These are phyloP conservation scores for Lasiurus cinereus DNA, from an alignment of 2,113 vertebrate genomes.

Conservation along the genomic window DNA sequence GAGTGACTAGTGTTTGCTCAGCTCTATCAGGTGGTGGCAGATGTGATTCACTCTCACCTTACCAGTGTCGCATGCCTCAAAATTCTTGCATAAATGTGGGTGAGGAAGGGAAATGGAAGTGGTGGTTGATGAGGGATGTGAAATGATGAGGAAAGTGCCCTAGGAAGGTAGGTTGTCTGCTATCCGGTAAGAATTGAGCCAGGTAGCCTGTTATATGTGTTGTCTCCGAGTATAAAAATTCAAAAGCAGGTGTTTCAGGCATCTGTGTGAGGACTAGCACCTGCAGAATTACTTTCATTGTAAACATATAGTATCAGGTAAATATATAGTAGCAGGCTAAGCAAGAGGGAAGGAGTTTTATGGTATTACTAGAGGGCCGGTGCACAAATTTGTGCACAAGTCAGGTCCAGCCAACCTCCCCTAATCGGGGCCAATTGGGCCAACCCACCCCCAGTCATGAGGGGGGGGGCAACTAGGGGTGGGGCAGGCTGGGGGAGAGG, in stretches of 20 bases:
- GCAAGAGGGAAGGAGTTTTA: constrained; percentile 60
- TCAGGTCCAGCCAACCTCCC: too few relatives aligned
- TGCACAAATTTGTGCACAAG: too few relatives aligned
- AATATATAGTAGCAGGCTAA: constrained; percentile 10
- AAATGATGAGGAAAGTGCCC: background rate
- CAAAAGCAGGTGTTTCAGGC: constrained; percentile 56
- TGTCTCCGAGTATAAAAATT: constrained; percentile 35
- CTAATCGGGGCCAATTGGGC: too few relatives aligned
- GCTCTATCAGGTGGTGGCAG: background rate
- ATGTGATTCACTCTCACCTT: background rate
- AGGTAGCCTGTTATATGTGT: constrained; percentile 27
- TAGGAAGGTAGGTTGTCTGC: background rate
- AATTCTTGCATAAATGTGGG: background rate
- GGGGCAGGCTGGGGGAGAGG: too few relatives aligned
- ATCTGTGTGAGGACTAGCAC: constrained; percentile 49
- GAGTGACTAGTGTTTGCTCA: background rate
- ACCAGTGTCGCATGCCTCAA: background rate
- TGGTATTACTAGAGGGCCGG: background rate
- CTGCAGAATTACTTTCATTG: constrained; percentile 46
- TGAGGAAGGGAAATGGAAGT: background rate
- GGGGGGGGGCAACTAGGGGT: too few relatives aligned
- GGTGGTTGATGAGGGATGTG: background rate
- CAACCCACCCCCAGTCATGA: too few relatives aligned
- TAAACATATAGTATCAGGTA: background rate
- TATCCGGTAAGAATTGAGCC: constrained; percentile 35